These are phyloP conservation scores for Platynereis dumerilii DNA, from an alignment of 2,888 invertebrate species.

Conservation along the genomic window DNA sequence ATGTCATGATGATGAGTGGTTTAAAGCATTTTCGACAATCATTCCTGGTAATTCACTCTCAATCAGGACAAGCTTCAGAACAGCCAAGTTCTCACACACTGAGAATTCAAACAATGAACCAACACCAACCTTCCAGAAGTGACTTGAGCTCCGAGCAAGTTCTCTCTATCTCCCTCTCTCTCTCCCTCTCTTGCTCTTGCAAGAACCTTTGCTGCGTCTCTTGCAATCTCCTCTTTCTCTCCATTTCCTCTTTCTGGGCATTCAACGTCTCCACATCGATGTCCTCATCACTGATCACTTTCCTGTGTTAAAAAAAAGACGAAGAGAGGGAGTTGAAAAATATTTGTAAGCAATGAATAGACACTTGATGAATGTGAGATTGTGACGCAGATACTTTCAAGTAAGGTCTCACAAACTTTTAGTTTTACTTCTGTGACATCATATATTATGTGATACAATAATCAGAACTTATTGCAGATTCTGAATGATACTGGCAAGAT, in stretches of 20 bases:
- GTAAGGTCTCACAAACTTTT: too few species aligned
- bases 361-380: too few species aligned
- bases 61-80: neutral
- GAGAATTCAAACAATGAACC: neutral
- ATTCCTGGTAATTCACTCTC: slow-evolving; percentile 2
- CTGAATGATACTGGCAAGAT: too few species aligned
- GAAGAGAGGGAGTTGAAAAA: too few species aligned
- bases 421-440: too few species aligned
- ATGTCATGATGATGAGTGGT: too few species aligned
- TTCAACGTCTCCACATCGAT: slow-evolving; percentile 89
- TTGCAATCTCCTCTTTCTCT: slow-evolving; percentile 66
- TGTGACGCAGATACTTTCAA: too few species aligned
- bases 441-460: too few species aligned
- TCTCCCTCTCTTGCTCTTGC: neutral
- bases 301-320: slow-evolving; percentile 66
- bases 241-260: slow-evolving; percentile 92
- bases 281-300: slow-evolving; percentile 92
- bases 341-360: too few species aligned
- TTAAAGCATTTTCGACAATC: neutral
- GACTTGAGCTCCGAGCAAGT: slow-evolving; percentile 54
- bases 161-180: slow-evolving; percentile 19
- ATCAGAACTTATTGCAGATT: too few species aligned
- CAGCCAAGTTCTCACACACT: neutral
- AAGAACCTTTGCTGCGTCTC: slow-evolving; percentile 61
- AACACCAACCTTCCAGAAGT: slow-evolving; percentile 51